Percentiles rank a stretch among this genome's conserved stretches.
phyloP scores from a whole-genome alignment of 2,113 vertebrate genomes.

The Phylloscopus trochilus region DNA sequence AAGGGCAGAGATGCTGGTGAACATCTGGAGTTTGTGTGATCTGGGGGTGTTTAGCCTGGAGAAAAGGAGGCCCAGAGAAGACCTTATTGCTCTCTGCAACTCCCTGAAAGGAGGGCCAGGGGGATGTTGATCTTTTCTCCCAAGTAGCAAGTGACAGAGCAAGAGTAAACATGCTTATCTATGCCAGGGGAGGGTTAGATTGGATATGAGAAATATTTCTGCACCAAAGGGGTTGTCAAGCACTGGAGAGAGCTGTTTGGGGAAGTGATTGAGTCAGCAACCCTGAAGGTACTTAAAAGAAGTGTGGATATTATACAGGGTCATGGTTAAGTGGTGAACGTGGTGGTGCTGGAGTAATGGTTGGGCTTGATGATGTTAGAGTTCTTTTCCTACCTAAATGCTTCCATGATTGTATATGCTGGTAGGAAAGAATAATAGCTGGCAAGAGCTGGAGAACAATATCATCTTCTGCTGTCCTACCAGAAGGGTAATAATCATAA shows the following conservation, averaged over 20 bases:
- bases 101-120: not conserved
- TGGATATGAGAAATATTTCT: not conserved
- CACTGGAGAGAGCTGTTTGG: not conserved
- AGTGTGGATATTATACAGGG: no score
- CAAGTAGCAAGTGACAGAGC: not conserved
- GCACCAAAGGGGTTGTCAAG: not conserved
- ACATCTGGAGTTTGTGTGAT: not conserved
- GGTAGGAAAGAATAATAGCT: not conserved
- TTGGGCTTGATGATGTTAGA: not conserved
- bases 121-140: not conserved
- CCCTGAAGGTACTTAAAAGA: not conserved
- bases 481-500: not conserved
- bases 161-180: not conserved
- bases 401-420: not conserved
- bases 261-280: not conserved
- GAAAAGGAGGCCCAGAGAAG: not conserved
- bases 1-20: not conserved
- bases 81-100: not conserved
- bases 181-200: not conserved
- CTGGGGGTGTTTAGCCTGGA: not conserved
- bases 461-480: not conserved
- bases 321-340: not conserved
- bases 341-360: not conserved
- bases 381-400: not conserved
- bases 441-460: not conserved